Percentiles rank a stretch among this genome's conserved stretches.
Evolutionary conservation across 2,888 invertebrate species (phyloP).

Genomic region (Cepaea hortensis): DNA sequence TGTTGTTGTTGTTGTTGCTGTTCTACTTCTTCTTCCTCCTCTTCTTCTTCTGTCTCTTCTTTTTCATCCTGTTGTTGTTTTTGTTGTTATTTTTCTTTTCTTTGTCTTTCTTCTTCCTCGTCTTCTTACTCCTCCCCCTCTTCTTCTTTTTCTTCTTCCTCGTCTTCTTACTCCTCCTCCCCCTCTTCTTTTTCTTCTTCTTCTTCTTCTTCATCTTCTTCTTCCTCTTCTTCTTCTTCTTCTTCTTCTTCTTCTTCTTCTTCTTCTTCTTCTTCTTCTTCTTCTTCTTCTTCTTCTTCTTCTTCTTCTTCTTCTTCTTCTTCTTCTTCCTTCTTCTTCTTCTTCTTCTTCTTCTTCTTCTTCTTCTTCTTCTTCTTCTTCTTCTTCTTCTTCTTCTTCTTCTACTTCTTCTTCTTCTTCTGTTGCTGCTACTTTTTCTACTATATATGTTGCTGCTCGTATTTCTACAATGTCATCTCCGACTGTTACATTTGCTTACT

Average conservation of each 20-base stretch:
- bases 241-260: neutral
- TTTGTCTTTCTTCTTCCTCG: neutral
- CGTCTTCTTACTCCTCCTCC: neutral
- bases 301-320: conserved; percentile 1
- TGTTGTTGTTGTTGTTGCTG: neutral
- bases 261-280: neutral
- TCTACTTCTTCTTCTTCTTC: no score
- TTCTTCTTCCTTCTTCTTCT: neutral
- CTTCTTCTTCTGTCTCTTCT: neutral
- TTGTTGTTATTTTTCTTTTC: neutral
- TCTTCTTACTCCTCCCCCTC: neutral
- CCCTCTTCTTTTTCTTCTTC: neutral
- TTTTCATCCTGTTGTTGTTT: neutral
- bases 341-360: neutral
- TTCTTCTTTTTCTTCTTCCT: neutral
- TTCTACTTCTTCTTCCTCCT: neutral
- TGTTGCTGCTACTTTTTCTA: no score
- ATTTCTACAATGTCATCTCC: no score
- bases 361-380: no score
- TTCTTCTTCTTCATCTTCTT: neutral
- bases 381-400: no score
- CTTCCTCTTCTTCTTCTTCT: neutral
- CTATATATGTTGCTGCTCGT: no score
- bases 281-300: neutral
- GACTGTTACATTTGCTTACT: no score